A percentile compares a stretch with the other conserved stretches of the same genome.
phyloP scores from a whole-genome alignment of 1,140 invertebrate species.

The Listronotus bonariensis region DNA sequence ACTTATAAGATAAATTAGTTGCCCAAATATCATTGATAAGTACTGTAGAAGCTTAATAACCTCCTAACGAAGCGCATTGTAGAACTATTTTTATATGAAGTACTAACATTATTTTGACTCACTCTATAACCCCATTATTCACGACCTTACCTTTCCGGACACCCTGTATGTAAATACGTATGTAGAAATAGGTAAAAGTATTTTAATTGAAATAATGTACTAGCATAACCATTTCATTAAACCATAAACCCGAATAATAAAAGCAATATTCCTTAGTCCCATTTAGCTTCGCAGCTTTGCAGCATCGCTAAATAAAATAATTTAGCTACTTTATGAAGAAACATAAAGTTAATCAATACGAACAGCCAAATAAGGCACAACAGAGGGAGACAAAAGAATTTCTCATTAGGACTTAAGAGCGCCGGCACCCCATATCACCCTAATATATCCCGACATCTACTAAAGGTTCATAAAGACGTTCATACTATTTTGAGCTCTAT shows the following conservation, averaged over 20 bases:
- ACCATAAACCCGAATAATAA: neutral
- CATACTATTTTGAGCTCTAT: constrained; percentile 42
- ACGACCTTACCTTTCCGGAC: no score
- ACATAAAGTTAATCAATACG: constrained; percentile 36
- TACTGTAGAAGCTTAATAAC: no score
- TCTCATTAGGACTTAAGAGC: constrained; percentile 31
- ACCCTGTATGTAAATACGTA: no score
- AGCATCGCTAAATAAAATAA: constrained; percentile 21
- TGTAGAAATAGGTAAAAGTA: no score
- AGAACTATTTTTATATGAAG: no score
- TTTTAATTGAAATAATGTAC: no score
- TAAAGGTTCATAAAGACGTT: constrained; percentile 51
- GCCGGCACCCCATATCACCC: constrained; percentile 30
- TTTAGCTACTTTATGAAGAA: constrained; percentile 22
- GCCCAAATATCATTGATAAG: no score
- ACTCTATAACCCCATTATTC: no score
- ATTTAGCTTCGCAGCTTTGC: constrained; percentile 6
- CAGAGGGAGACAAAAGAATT: constrained; percentile 18
- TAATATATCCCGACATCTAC: constrained; percentile 53
- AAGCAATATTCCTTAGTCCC: neutral
- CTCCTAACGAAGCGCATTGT: no score
- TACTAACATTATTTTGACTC: no score
- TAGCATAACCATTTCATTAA: neutral
- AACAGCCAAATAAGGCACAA: constrained; percentile 15
- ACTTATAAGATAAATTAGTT: no score